Evolutionary conservation across 92 coral and sea anemone species (phyloP).

Genomic region (Scolanthus callimorphus): DNA sequence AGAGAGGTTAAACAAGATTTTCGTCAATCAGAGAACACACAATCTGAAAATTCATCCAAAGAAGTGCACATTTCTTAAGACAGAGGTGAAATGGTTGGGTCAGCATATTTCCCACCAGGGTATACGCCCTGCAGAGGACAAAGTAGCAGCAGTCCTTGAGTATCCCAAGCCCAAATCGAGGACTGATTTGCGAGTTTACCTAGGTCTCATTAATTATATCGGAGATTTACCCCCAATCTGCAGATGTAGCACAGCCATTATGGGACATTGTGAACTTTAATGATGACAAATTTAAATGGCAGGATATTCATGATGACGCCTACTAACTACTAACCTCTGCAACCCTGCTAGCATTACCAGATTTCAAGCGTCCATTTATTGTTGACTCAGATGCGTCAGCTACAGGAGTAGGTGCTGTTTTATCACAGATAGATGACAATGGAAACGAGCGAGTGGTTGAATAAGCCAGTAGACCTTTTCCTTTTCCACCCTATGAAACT

Average conservation of each 20-base stretch:
- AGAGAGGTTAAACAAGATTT: constrained; percentile 3
- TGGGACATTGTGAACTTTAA: constrained; percentile 13
- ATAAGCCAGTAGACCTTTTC: constrained; percentile 27
- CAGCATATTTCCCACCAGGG: constrained; percentile 11
- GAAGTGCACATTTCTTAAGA: constrained; percentile 5
- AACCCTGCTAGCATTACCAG: constrained; percentile 5
- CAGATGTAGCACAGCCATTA: constrained; percentile 23
- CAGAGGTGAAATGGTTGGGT: constrained; percentile 14
- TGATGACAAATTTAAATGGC: constrained; percentile 22
- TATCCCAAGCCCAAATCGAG: constrained; percentile 9
- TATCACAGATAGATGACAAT: constrained; percentile 15
- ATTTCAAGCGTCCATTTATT: constrained; percentile 11
- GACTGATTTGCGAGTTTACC: constrained; percentile 22
- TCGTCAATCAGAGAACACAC: neutral
- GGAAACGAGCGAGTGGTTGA: constrained; percentile 23
- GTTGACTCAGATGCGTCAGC: constrained; percentile 22
- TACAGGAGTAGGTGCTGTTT: constrained; percentile 25
- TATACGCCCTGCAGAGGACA: constrained; percentile 19
- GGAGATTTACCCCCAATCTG: no score
- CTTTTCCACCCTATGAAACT: no score
- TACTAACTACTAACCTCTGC: constrained; percentile 14
- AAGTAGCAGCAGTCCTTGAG: constrained; percentile 11
- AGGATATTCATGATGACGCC: constrained; percentile 13
- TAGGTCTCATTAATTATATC: constrained; percentile 37
- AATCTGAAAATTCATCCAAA: constrained; percentile 11